phyloP scores from a whole-genome alignment of 1,140 invertebrate genomes.

The Hestina assimilis region DNA sequence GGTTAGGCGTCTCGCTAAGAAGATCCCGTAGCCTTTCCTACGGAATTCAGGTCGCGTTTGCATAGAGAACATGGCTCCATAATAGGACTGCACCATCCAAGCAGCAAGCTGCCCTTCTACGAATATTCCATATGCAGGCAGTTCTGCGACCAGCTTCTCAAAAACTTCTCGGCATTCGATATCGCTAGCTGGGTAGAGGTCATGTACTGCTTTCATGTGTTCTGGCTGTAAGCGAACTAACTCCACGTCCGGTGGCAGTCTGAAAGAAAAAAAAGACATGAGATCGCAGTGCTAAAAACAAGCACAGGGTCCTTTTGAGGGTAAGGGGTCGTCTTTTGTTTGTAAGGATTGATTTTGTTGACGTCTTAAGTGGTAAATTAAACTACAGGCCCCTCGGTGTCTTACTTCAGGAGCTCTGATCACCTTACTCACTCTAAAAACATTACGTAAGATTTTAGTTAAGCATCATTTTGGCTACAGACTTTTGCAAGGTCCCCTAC shows the following conservation, averaged over 20 bases:
- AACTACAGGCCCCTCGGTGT: too few species aligned
- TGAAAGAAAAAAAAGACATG: constrained; percentile 46
- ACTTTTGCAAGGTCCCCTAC: too few species aligned
- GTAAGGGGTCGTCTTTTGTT: too few species aligned
- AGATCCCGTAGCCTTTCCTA: constrained; percentile 87
- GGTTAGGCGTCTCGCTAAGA: constrained; percentile 82
- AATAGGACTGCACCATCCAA: constrained; percentile 93
- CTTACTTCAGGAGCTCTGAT: too few species aligned
- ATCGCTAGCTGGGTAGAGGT: constrained; percentile 90
- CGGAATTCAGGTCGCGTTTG: constrained; percentile 89
- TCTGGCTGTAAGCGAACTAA: constrained; percentile 85
- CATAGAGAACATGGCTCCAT: constrained; percentile 95
- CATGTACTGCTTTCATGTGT: constrained; percentile 88
- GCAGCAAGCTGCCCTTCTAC: constrained; percentile 84
- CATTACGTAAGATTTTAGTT: too few species aligned
- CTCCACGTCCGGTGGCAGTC: constrained; percentile 82
- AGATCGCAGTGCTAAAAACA: too few species aligned
- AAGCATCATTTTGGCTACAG: too few species aligned
- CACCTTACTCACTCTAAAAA: too few species aligned
- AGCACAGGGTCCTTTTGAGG: too few species aligned
- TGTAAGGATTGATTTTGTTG: too few species aligned
- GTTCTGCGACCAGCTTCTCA: constrained; percentile 85
- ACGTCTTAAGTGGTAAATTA: too few species aligned
- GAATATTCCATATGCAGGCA: constrained; percentile 89
- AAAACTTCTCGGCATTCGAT: constrained; percentile 90